These are phyloP conservation scores for Crax fasciolata DNA, from an alignment of 2,797 vertebrate genomes.

Conservation along the genomic window DNA sequence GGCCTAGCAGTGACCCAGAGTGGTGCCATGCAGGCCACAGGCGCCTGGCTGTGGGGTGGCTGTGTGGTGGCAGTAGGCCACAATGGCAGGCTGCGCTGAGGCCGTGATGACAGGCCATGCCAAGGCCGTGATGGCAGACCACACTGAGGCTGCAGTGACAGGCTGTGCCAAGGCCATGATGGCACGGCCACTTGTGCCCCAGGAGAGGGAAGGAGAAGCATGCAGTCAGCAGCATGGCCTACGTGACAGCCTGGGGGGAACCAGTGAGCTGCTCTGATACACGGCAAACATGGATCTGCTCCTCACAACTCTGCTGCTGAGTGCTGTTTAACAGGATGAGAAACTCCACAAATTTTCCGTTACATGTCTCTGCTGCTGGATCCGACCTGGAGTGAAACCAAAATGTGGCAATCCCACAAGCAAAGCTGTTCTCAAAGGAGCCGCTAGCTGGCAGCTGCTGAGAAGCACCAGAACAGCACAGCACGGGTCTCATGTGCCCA, in stretches of 20 bases:
- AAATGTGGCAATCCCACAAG: background rate
- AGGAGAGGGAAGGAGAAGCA: background rate
- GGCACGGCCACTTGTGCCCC: no score
- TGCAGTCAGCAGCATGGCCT: background rate
- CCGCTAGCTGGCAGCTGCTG: background rate
- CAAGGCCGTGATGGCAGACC: no score
- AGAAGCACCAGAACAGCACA: conserved; percentile 10
- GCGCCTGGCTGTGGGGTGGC: background rate
- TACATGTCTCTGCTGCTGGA: background rate
- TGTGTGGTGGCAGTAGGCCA: background rate
- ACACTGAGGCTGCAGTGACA: no score
- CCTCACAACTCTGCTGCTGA: accelerated
- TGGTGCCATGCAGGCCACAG: background rate
- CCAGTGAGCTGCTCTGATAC: accelerated
- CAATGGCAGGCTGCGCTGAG: no score
- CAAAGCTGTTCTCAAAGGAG: background rate
- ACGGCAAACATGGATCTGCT: background rate
- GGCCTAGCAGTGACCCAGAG: background rate
- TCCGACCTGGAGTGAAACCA: background rate
- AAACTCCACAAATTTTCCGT: conserved; percentile 7
- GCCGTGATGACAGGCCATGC: no score
- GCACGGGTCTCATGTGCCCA: background rate
- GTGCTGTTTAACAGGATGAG: background rate
- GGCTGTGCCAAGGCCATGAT: no score
- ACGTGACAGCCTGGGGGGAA: background rate